phyloP scores from a whole-genome alignment of 2,888 invertebrate genomes.

The Fragum fragum region DNA sequence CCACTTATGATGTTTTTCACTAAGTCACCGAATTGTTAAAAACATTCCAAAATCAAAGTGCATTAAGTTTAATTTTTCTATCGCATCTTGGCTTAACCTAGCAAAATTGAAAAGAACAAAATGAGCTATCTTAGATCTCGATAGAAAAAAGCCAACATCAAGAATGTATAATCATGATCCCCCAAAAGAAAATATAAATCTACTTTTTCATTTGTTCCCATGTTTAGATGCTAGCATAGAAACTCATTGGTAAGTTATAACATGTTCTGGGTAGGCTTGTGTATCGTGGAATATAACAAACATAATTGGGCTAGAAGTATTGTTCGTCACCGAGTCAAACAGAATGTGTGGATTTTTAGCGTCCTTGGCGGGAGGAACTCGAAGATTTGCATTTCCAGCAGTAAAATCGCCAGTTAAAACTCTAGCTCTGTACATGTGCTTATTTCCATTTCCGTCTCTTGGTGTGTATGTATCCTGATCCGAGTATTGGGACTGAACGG shows the following conservation, averaged over 20 bases:
- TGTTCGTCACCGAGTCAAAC: constrained; percentile 75
- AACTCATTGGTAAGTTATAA: constrained; percentile 71
- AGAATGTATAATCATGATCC: too few species aligned
- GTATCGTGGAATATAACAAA: constrained; percentile 80
- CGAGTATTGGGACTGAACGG: constrained; percentile 72
- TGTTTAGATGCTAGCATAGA: too few species aligned
- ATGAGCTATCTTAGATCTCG: too few species aligned
- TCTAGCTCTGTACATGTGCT: constrained; percentile 69
- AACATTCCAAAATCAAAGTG: too few species aligned
- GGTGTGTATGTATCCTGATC: constrained; percentile 67
- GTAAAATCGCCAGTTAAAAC: constrained; percentile 74
- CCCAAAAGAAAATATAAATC: too few species aligned
- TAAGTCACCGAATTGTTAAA: too few species aligned
- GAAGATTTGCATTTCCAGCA: constrained; percentile 59
- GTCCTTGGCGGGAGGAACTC: constrained; percentile 64
- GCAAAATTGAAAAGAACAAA: too few species aligned
- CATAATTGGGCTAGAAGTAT: constrained; percentile 62
- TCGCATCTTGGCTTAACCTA: too few species aligned
- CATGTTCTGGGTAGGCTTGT: constrained; percentile 79
- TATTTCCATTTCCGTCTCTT: constrained; percentile 59
- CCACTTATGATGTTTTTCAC: too few species aligned
- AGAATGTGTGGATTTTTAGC: constrained; percentile 21
- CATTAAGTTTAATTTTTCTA: too few species aligned
- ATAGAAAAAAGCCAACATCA: too few species aligned
- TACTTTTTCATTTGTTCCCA: background rate